Evolutionary conservation across 64 coral and sea anemone genomes (phyloP), one percentile per base, ranked within the genome.

Genomic region (Porites lutea): DNA sequence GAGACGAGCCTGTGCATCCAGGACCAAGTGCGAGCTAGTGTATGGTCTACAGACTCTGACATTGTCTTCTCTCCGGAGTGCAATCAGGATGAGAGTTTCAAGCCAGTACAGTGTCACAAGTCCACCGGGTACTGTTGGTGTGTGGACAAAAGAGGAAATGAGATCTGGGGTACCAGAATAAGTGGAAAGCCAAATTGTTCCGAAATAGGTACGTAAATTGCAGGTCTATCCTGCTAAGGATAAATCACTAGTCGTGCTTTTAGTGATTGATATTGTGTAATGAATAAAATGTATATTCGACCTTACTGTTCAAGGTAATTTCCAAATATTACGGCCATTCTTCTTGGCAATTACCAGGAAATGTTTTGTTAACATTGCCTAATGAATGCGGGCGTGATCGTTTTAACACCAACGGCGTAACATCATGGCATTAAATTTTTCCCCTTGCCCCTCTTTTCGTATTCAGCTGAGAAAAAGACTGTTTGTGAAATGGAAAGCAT

Each of bases 91-190:
- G 95, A 87, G 44, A 82, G 88, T 19, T 97, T 87, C 55, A 88
- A 94, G 58, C 75, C 66, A 4, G 82, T 90, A 15, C 95, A 97
- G 62, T 97, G 95, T 44, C 59, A 97, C 37, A 43, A 83, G n/a
- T 86, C 92, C 3, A 94, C 88, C 71, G 92, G 92, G 14, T 94
- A 94, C 82, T 97, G 95, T 16, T 97, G 95, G 95, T 97, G 95
- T 97, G 95, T 97, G 2, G 88, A 97, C 78, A 55, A 78, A 3
- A 27, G 61, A 23, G 95, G 95, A 59, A 93, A 91, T 78, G 95
- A 97, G 82, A 23, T 97, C 15, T 93, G 92, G 55, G 65, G 88
- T 21, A 97, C 92, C 10, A 84, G 75, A n/a, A 91, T 79, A 13
- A 90, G 88, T 79, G 92, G 75, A 45, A 2, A 47, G 82, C 82